Evolutionary conservation across 37 sponge, comb jelly and placozoan species (phyloP).

Genomic region (Mnemiopsis leidyi): DNA sequence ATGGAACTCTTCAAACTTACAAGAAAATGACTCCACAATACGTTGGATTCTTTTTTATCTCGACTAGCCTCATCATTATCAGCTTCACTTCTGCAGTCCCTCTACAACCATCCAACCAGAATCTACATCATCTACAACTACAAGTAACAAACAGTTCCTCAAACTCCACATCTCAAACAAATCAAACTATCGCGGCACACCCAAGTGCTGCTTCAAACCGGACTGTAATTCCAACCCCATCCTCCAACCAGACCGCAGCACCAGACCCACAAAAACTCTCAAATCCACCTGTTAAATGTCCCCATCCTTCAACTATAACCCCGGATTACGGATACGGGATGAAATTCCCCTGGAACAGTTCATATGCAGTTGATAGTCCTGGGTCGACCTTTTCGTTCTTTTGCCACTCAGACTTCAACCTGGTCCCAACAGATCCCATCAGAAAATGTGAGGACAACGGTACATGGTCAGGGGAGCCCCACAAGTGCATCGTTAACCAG

Average conservation of each 20-base stretch:
- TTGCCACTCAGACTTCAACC: neutral
- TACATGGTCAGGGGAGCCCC: conserved; percentile 13
- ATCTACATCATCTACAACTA: too few relatives aligned
- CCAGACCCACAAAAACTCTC: neutral
- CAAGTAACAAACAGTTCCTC: neutral
- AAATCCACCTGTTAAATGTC: neutral
- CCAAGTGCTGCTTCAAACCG: neutral
- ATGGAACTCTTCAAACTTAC: neutral
- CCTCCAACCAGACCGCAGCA: neutral
- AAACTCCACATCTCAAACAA: too few relatives aligned
- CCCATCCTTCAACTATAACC: neutral
- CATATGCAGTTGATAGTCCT: neutral
- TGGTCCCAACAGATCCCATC: neutral
- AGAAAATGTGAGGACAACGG: conserved; percentile 17
- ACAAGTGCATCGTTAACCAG: neutral
- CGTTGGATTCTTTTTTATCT: neutral
- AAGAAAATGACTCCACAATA: neutral
- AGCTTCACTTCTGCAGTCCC: neutral
- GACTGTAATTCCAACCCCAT: neutral
- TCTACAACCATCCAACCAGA: neutral
- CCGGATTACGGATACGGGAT: conserved; percentile 24
- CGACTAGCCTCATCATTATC: neutral
- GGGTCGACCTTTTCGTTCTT: neutral
- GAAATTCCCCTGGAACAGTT: neutral
- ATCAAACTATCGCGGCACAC: neutral